Conservation (phyloP, 1,140 invertebrate genomes). For the Epicauta chinensis region DNA sequence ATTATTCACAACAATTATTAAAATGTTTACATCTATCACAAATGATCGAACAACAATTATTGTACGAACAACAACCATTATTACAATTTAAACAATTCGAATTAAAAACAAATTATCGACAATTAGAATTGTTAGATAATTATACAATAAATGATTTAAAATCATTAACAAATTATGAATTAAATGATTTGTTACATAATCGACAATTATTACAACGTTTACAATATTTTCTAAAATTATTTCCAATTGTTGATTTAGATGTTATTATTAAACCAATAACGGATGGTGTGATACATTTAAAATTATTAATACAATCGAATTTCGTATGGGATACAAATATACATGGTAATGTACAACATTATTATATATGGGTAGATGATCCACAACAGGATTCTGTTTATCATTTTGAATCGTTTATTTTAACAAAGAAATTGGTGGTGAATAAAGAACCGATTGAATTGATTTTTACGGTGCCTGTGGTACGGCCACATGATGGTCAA, state of each 20-base stretch:
- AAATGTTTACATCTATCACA: slow-evolving; percentile 77
- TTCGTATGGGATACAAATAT: slow-evolving; percentile 89
- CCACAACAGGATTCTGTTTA: slow-evolving; percentile 90
- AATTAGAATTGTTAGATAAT: slow-evolving; percentile 35
- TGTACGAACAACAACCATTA: slow-evolving; percentile 82
- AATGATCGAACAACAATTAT: slow-evolving; percentile 84
- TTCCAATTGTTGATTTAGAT: slow-evolving; percentile 83
- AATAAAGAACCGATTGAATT: slow-evolving; percentile 70
- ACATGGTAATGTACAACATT: slow-evolving; percentile 82
- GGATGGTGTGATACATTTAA: slow-evolving; percentile 81
- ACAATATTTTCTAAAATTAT: slow-evolving; percentile 77
- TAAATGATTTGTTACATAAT: slow-evolving; percentile 74
- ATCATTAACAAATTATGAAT: slow-evolving; percentile 82
- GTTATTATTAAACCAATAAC: slow-evolving; percentile 92
- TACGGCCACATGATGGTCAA: slow-evolving; percentile 72
- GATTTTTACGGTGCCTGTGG: slow-evolving; percentile 92
- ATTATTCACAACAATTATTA: slow-evolving; percentile 83
- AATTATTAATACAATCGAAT: slow-evolving; percentile 71
- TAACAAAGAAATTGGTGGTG: slow-evolving; percentile 75
- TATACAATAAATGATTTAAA: slow-evolving; percentile 69
- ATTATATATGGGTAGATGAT: slow-evolving; percentile 98
- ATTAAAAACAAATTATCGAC: slow-evolving; percentile 2
- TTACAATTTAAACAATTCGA: slow-evolving; percentile 79
- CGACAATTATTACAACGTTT: slow-evolving; percentile 67
- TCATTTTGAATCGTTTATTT: slow-evolving; percentile 88